Conservation (phyloP, 2,888 invertebrate species). For the Alviniconcha strummeri region DNA sequence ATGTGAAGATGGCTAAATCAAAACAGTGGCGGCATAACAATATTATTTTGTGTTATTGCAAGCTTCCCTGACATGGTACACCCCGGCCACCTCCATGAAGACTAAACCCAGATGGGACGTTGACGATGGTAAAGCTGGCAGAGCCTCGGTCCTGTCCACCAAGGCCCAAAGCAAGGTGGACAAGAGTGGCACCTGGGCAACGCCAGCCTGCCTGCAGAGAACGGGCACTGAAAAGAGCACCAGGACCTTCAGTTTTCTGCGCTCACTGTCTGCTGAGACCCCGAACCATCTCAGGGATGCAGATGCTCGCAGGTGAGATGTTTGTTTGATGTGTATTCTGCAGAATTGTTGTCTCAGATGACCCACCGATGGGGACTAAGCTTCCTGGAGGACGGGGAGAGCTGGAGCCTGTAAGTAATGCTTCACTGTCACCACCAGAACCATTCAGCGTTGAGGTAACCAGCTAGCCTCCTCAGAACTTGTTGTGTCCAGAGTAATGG, state of each 20-base stretch:
- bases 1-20: too few species aligned
- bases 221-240: neutral
- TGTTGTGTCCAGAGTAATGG: too few species aligned
- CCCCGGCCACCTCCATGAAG: slow-evolving; percentile 28
- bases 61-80: slow-evolving; percentile 15
- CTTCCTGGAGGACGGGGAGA: too few species aligned
- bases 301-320: slow-evolving; percentile 54
- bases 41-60: neutral
- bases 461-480: too few species aligned
- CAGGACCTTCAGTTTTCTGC: slow-evolving; percentile 50
- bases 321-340: too few species aligned
- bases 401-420: too few species aligned
- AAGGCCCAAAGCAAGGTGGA: neutral
- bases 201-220: slow-evolving; percentile 2
- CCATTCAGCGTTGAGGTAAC: too few species aligned
- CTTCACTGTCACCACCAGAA: too few species aligned
- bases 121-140: neutral
- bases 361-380: too few species aligned
- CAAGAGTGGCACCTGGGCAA: slow-evolving; percentile 1
- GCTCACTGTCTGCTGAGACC: slow-evolving; percentile 49
- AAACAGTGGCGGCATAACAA: too few species aligned
- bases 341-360: neutral
- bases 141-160: neutral
- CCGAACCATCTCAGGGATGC: slow-evolving; percentile 49
- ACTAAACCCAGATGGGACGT: neutral